Percentiles rank a stretch among this genome's conserved stretches.
These are phyloP conservation scores for Geotrupes spiniger DNA, from an alignment of 2,888 invertebrate species.

Conservation along the genomic window DNA sequence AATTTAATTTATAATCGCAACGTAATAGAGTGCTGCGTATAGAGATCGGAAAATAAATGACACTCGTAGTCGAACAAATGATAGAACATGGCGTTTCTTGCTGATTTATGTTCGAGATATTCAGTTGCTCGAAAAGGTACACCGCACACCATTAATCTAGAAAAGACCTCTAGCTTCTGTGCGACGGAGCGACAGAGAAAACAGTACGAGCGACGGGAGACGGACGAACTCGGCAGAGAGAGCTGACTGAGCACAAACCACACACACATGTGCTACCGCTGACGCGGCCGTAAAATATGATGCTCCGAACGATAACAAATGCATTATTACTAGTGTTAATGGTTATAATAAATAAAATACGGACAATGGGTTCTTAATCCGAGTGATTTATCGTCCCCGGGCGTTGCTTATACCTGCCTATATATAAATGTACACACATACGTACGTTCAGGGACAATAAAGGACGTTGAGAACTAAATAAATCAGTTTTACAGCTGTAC, in stretches of 20 bases:
- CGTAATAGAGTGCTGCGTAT: constrained; percentile 16
- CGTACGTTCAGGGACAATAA: constrained; percentile 23
- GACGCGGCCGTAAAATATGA: constrained; percentile 48
- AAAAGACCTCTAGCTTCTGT: constrained; percentile 41
- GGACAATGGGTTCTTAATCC: constrained; percentile 52
- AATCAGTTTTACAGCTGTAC: constrained; percentile 34
- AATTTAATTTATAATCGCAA: constrained; percentile 19
- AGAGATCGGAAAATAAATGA: constrained; percentile 45
- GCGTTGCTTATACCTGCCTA: constrained; percentile 19
- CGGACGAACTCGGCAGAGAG: neutral
- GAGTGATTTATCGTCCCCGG: constrained; percentile 46
- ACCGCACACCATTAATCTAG: constrained; percentile 47
- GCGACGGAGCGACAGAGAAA: constrained; percentile 19
- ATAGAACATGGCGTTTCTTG: constrained; percentile 43
- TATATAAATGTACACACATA: constrained; percentile 28
- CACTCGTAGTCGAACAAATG: constrained; percentile 44
- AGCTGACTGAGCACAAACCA: constrained; percentile 8
- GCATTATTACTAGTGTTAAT: constrained; percentile 54
- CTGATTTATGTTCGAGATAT: constrained; percentile 49
- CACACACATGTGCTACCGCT: constrained; percentile 46
- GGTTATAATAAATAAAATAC: constrained; percentile 52
- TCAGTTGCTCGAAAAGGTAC: constrained; percentile 47
- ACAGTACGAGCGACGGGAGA: neutral
- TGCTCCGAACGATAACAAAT: constrained; percentile 52
- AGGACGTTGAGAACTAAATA: constrained; percentile 41